Conservation (phyloP, 2,888 invertebrate genomes). For the Neoaliturus tenellus region DNA sequence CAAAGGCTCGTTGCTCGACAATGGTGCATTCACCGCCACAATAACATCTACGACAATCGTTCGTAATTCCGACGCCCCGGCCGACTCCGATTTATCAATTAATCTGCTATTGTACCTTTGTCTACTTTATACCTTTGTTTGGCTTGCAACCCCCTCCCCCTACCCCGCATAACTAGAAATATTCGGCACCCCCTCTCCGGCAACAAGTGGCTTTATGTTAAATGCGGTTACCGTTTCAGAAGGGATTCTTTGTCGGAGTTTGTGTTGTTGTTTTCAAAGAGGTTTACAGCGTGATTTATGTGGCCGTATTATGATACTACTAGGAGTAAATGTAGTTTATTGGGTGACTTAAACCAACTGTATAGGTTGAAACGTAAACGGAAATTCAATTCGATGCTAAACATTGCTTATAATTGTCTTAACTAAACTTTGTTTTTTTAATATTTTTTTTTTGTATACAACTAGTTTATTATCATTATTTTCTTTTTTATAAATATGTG, state of each 20-base stretch:
- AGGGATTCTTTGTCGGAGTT: not conserved
- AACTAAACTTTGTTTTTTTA: too few relatives aligned
- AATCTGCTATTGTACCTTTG: constrained; percentile 50
- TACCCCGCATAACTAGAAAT: not conserved
- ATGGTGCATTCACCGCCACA: constrained; percentile 43
- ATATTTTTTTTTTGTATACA: too few relatives aligned
- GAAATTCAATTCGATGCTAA: too few relatives aligned
- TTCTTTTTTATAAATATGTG: too few relatives aligned
- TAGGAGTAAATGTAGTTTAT: too few relatives aligned
- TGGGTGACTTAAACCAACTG: too few relatives aligned
- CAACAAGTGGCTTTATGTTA: constrained; percentile 29
- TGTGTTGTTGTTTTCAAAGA: not conserved
- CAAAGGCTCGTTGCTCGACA: constrained; percentile 49
- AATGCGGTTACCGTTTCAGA: not conserved
- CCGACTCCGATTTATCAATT: constrained; percentile 26
- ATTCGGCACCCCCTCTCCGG: not conserved
- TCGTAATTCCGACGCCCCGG: constrained; percentile 12
- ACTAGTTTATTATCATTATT: too few relatives aligned
- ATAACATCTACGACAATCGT: constrained; percentile 45
- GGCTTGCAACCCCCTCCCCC: constrained; percentile 6
- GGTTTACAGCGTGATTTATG: too few relatives aligned
- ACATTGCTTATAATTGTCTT: too few relatives aligned
- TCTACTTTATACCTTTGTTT: constrained; percentile 49
- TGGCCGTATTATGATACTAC: too few relatives aligned
- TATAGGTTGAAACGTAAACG: too few relatives aligned